Percentiles rank a stretch among this genome's conserved stretches.
Evolutionary conservation across 2,113 vertebrate species (phyloP).

Genomic region (human (Homo sapiens)): GRCh38 chr4:110113501-110114000

Average conservation of each 20-base stretch:
- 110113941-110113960: not conserved
- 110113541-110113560: no score
- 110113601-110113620: not conserved
- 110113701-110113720: not conserved
- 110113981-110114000: no score
- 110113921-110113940: not conserved
- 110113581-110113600: no score
- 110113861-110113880: not conserved
- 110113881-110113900: not conserved
- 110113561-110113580: no score
- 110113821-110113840: not conserved
- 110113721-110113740: not conserved
- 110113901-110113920: slow-evolving; percentile 18
- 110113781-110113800: not conserved
- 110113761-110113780: not conserved
- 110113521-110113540: no score
- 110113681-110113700: not conserved
- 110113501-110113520: no score
- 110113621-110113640: not conserved
- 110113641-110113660: not conserved
- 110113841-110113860: not conserved
- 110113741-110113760: not conserved
- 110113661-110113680: not conserved
- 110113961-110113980: not conserved
- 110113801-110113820: not conserved